Conservation (phyloP, 1,140 invertebrate species). For the Papilio polytes region DNA sequence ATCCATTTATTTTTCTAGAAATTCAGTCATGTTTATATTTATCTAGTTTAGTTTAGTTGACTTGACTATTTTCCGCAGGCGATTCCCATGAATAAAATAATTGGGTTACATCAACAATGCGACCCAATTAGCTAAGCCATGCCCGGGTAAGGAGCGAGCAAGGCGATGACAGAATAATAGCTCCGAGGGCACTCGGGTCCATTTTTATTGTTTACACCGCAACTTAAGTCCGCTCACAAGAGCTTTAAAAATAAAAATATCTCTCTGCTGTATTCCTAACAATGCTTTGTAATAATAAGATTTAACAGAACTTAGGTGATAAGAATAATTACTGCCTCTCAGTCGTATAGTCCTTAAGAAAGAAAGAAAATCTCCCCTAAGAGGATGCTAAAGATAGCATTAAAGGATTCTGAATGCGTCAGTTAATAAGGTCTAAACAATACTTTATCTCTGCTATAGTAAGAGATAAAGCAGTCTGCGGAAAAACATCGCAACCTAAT, state of each 20-base stretch:
- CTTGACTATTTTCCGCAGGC: slow-evolving; percentile 5
- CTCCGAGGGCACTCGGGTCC: slow-evolving; percentile 3
- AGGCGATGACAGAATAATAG: slow-evolving; percentile 36
- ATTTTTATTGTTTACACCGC: slow-evolving; percentile 30
- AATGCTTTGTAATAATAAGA: background rate
- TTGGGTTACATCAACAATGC: slow-evolving; percentile 32
- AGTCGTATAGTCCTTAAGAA: background rate
- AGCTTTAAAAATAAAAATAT: slow-evolving; percentile 12
- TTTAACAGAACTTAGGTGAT: background rate
- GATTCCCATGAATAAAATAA: slow-evolving; percentile 33
- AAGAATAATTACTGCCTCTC: too few species aligned
- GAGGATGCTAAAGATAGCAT: background rate
- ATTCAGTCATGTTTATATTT: too few species aligned
- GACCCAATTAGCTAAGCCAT: slow-evolving; percentile 36
- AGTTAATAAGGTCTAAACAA: background rate
- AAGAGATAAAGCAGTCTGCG: background rate
- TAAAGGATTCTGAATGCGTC: background rate
- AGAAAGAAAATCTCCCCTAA: background rate
- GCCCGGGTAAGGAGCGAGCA: slow-evolving; percentile 15
- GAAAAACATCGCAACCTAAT: background rate
- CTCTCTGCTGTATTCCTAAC: background rate
- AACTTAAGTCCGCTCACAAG: slow-evolving; percentile 31
- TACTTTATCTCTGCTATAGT: background rate
- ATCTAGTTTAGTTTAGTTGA: background rate
- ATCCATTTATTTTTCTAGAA: background rate